Conservation (phyloP, 2,113 vertebrate species). For the Montifringilla adamsi region DNA sequence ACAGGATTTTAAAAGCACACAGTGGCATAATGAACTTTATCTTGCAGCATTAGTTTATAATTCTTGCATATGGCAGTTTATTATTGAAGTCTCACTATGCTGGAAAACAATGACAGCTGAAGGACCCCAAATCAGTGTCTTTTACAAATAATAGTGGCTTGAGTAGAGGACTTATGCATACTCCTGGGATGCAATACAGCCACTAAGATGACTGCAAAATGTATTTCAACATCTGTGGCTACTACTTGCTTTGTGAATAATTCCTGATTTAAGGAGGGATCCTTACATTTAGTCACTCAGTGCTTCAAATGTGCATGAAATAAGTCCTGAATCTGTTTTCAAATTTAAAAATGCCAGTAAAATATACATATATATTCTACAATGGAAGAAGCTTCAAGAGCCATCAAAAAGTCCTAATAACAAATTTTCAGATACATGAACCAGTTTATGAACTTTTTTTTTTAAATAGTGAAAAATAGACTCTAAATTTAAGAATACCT, state of each 20-base stretch:
- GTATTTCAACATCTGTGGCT: neutral
- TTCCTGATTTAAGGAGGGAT: neutral
- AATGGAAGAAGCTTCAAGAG: neutral
- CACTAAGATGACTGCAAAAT: neutral
- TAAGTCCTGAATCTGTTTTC: neutral
- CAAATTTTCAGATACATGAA: neutral
- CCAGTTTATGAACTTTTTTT: neutral
- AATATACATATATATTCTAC: neutral
- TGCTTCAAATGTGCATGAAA: no score
- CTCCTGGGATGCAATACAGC: neutral
- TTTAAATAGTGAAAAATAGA: neutral
- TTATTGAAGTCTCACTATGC: neutral
- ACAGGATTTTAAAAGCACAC: slow-evolving; percentile 44
- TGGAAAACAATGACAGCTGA: neutral
- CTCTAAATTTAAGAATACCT: neutral
- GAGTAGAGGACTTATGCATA: neutral
- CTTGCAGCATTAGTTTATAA: neutral
- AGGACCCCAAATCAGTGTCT: neutral
- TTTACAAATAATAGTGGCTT: neutral
- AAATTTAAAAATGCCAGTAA: neutral
- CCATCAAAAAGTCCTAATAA: neutral
- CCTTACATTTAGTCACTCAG: neutral
- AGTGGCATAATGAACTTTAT: neutral
- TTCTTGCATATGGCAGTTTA: neutral
- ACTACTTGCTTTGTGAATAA: neutral